Conservation (phyloP, 2,888 invertebrate genomes). For the Dasypogon diadema region DNA sequence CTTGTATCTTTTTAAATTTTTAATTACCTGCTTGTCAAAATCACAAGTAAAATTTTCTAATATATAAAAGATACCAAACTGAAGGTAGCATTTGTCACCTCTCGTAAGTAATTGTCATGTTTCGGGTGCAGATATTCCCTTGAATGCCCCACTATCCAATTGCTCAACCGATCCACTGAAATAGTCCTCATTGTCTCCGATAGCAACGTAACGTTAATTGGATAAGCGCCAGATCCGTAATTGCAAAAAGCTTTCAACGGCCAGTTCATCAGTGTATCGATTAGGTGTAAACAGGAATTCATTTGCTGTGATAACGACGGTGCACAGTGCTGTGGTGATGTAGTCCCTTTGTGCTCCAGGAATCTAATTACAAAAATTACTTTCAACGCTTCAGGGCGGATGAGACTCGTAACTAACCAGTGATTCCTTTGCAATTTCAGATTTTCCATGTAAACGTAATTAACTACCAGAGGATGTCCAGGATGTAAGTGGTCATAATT, state of each 20-base stretch:
- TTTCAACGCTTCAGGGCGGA: background rate
- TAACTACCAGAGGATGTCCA: background rate
- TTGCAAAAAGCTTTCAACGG: conserved; percentile 25
- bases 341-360: background rate
- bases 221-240: conserved; percentile 4
- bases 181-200: background rate
- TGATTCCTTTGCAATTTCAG: conserved; percentile 35
- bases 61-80: too few species aligned
- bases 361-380: conserved; percentile 31
- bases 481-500: background rate
- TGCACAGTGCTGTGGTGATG: background rate
- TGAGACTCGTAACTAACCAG: conserved; percentile 11
- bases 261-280: conserved; percentile 21
- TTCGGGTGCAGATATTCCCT: too few species aligned
- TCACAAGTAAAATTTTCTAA: too few species aligned
- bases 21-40: too few species aligned
- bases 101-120: background rate
- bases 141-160: background rate
- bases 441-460: conserved; percentile 20
- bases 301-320: conserved; percentile 8
- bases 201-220: background rate
- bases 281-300: background rate
- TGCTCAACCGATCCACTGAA: background rate
- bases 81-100: too few species aligned
- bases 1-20: too few species aligned